Percentiles rank a stretch among this genome's conserved stretches.
phyloP scores from a whole-genome alignment of 1,140 invertebrate species.

The Magallana gigas region DNA sequence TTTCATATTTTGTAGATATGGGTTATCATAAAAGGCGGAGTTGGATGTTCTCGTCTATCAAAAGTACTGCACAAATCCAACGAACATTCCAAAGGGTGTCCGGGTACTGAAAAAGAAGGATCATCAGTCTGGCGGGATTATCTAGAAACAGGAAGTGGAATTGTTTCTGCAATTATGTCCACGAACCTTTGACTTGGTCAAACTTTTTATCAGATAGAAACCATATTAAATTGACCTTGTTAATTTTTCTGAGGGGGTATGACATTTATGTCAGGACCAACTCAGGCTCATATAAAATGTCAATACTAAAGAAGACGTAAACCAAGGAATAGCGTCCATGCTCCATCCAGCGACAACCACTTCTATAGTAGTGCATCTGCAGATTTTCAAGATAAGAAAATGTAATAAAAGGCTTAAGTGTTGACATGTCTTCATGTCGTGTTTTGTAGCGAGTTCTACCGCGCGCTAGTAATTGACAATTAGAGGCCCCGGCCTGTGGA shows the following conservation, averaged over 20 bases:
- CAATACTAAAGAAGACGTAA: too few species aligned
- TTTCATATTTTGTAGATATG: slow-evolving; percentile 29
- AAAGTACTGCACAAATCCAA: neutral
- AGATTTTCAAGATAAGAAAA: slow-evolving; percentile 35
- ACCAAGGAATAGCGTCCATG: neutral
- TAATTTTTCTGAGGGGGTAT: too few species aligned
- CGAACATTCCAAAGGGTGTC: neutral
- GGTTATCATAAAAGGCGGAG: neutral
- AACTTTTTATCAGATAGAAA: too few species aligned
- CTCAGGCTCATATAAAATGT: too few species aligned
- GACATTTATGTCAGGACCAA: too few species aligned
- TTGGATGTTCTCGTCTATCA: slow-evolving; percentile 18
- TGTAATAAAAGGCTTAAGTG: slow-evolving; percentile 29
- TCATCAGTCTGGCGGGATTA: neutral
- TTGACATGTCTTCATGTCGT: slow-evolving; percentile 4
- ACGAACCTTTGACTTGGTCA: neutral
- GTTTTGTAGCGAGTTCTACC: slow-evolving; percentile 3
- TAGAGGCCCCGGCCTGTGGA: neutral
- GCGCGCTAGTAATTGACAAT: slow-evolving; percentile 23
- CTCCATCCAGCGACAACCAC: neutral
- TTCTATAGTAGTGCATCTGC: slow-evolving; percentile 1
- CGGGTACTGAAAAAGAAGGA: neutral
- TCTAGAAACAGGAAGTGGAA: neutral
- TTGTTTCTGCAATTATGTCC: neutral
- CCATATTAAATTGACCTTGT: too few species aligned